Evolutionary conservation across 2,888 invertebrate species (phyloP).

Genomic region (Melieria picta): DNA sequence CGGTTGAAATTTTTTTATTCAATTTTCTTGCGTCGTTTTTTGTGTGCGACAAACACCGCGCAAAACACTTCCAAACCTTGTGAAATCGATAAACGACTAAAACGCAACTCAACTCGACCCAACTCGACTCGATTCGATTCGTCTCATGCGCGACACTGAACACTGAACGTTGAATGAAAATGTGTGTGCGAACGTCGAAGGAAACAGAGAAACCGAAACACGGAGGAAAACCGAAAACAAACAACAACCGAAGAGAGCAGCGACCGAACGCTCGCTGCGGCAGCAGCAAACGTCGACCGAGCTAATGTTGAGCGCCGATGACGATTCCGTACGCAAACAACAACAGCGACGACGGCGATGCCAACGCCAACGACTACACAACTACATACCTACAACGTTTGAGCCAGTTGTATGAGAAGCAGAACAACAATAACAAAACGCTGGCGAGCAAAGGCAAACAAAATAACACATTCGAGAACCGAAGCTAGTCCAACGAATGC

Average conservation of each 20-base stretch:
- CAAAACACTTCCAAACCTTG: slow-evolving; percentile 59
- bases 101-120: slow-evolving; percentile 50
- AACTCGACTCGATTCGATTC: background rate
- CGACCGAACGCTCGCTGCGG: slow-evolving; percentile 35
- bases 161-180: slow-evolving; percentile 9
- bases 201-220: slow-evolving; percentile 11
- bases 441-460: too few relatives aligned
- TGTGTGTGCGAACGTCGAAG: slow-evolving; percentile 12
- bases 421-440: too few relatives aligned
- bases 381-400: too few relatives aligned
- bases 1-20: slow-evolving; percentile 38
- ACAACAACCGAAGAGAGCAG: slow-evolving; percentile 25
- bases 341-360: too few relatives aligned
- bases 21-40: slow-evolving; percentile 44
- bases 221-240: slow-evolving; percentile 5
- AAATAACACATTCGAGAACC: too few relatives aligned
- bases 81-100: slow-evolving; percentile 63
- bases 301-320: too few relatives aligned
- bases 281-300: slow-evolving; percentile 34
- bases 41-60: slow-evolving; percentile 59
- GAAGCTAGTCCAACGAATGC: too few relatives aligned
- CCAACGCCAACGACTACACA: too few relatives aligned
- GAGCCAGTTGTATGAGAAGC: too few relatives aligned
- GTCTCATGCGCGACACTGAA: slow-evolving; percentile 18
- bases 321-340: too few relatives aligned